Base-by-base conservation (phyloP, 2,888 invertebrate species). In the Morinoia aosen region DNA sequence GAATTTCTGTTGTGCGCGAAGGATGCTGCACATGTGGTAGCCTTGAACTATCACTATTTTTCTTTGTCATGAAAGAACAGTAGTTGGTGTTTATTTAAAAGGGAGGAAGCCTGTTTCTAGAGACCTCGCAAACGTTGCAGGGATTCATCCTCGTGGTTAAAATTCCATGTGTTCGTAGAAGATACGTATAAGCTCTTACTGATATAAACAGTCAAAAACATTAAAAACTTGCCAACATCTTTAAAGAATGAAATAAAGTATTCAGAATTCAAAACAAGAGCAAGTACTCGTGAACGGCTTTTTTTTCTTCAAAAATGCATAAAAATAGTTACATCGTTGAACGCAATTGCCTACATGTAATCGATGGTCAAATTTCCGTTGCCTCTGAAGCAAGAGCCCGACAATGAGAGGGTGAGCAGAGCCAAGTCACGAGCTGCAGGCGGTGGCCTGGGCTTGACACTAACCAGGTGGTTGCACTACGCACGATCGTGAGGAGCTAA, bases 401-500 rank as follows among this genome's bases (percentile, higher is more conserved):
- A 33, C 76, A 76, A 76, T 33, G 10, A 76, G 33, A 33, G 76
- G 76, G 16, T 76, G 25, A 61, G 61, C 61, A 61, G 2, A 19
- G 61, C 19, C 61, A 33, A 76, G 76, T 76, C 76, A 76, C 76
- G 90, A 39, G 90, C 90, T 12, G 40, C 12, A 39, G 48, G 14
- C 90, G 40, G 19, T 19, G 40, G 39, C 48, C 48, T 39, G 11
- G 57, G 48, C 93, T 39, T 93, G 93, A 93, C 93, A 57, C 58
- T 93, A 48, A 93, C 93, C 93, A 93, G 93, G 57, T 57, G 93
- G 2, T 12, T 33, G 56, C 33, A 11, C 48, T 12, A 56, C 57
- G 16, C 90, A 56, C 57, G 93, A 93, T 93, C 93, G 93, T 93
- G 93, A 93, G 93, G 57, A 33, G 57, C 93, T 93, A 16, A 93